These are phyloP conservation scores for Syrmaticus mikado DNA, from an alignment of 2,113 vertebrate species.

Conservation along the genomic window DNA sequence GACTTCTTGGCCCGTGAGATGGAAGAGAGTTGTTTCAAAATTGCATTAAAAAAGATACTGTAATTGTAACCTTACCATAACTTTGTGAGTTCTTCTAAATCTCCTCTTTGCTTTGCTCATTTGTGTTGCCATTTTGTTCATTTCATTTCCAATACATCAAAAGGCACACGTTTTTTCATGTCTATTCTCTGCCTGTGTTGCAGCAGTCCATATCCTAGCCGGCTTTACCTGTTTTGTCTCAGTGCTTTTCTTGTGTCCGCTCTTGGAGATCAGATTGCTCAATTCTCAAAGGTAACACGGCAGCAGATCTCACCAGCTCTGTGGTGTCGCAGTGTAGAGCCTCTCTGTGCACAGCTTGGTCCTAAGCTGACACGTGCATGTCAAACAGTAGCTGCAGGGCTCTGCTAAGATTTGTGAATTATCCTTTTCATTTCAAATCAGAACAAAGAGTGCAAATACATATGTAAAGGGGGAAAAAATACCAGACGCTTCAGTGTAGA, in stretches of 20 bases:
- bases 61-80: background rate
- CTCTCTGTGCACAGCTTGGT: background rate
- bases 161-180: fast-evolving
- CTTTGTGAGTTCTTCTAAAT: background rate
- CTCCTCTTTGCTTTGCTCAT: background rate
- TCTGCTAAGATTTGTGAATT: background rate
- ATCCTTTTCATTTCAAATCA: background rate
- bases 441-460: background rate
- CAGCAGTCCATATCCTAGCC: background rate
- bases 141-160: background rate
- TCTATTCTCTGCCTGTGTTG: background rate
- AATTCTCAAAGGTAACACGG: background rate
- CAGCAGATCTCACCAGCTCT: background rate
- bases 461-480: background rate
- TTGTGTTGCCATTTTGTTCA: background rate
- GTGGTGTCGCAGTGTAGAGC: background rate
- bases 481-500: background rate
- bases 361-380: background rate
- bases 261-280: conserved; percentile 38
- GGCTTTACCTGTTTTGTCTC: background rate
- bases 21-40: background rate
- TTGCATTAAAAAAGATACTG: background rate
- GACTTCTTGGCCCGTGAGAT: background rate
- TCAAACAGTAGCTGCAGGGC: background rate
- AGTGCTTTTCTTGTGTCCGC: background rate